Evolutionary conservation across 2,797 vertebrate genomes (phyloP).

Genomic region (Chromobotia macracanthus): DNA sequence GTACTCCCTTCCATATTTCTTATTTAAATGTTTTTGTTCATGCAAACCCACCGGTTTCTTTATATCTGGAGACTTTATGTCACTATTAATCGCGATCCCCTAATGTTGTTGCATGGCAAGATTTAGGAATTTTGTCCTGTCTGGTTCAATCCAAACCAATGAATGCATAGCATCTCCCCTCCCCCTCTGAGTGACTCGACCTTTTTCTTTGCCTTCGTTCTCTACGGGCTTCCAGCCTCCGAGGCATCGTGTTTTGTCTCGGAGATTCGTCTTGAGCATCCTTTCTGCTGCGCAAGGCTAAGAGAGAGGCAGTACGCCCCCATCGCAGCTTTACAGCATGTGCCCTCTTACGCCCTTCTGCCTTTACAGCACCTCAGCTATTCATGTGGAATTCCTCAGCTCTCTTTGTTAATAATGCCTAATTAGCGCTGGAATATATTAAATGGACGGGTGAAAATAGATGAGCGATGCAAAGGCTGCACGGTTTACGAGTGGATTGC

Average conservation of each 20-base stretch:
- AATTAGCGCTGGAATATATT: slow-evolving; percentile 21
- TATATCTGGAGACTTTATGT: slow-evolving; percentile 23
- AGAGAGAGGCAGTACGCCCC: slow-evolving; percentile 60
- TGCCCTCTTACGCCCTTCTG: slow-evolving; percentile 64
- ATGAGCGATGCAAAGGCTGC: slow-evolving; percentile 40
- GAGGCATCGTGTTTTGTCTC: slow-evolving; percentile 82
- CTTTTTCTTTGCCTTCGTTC: slow-evolving; percentile 71
- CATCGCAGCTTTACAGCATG: slow-evolving; percentile 52
- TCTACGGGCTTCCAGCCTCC: slow-evolving; percentile 79
- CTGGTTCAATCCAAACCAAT: slow-evolving; percentile 74
- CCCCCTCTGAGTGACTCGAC: slow-evolving; percentile 78
- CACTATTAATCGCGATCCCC: slow-evolving; percentile 68
- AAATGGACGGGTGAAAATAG: slow-evolving; percentile 41
- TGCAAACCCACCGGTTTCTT: slow-evolving; percentile 65
- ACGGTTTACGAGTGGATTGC: slow-evolving; percentile 38
- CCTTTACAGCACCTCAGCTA: slow-evolving; percentile 60
- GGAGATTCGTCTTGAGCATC: slow-evolving; percentile 76
- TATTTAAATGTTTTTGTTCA: slow-evolving; percentile 18
- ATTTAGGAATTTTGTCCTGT: slow-evolving; percentile 77
- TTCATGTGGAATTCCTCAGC: slow-evolving; percentile 64
- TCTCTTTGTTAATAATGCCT: slow-evolving; percentile 48
- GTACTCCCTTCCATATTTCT: slow-evolving; percentile 2
- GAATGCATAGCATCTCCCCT: slow-evolving; percentile 73
- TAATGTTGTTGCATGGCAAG: slow-evolving; percentile 71
- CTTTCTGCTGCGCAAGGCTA: slow-evolving; percentile 65